Conservation (phyloP, 2,113 vertebrate species). For the Takifugu bimaculatus region DNA sequence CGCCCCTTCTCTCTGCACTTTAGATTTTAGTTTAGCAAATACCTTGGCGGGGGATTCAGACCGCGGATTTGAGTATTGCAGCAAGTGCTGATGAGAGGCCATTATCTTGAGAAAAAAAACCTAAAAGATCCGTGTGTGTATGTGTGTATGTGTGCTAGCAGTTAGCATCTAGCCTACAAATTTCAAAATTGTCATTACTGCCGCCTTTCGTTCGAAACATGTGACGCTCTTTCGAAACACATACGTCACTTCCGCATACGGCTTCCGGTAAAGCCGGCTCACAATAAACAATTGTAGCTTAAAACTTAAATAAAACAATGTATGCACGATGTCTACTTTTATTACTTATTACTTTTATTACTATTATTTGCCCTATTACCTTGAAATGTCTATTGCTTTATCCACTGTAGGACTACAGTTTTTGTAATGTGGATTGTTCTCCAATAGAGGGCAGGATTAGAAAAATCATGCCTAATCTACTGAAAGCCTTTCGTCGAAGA, state of each 20-base stretch:
- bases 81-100: conserved; percentile 27
- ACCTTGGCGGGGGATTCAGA: conserved; percentile 71
- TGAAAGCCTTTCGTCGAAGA: neutral
- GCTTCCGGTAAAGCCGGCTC: neutral
- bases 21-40: conserved; percentile 73
- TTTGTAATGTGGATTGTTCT: neutral
- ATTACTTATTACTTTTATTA: too few relatives aligned
- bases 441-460: neutral
- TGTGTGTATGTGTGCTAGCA: neutral
- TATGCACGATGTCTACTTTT: too few relatives aligned
- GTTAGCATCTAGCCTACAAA: conserved; percentile 8
- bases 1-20: conserved; percentile 42
- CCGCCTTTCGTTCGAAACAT: conserved; percentile 18
- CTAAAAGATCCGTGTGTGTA: neutral
- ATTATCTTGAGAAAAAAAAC: neutral
- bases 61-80: neutral
- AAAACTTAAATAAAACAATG: too few relatives aligned
- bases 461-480: neutral
- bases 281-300: too few relatives aligned
- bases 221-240: conserved; percentile 28
- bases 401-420: neutral
- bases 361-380: too few relatives aligned
- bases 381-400: too few relatives aligned
- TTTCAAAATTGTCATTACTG: conserved; percentile 27
- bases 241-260: conserved; percentile 16